Evolutionary conservation across 2,888 invertebrate genomes (phyloP), one percentile per base, ranked within the genome.

Genomic region (Chrysotoxum bicinctum): DNA sequence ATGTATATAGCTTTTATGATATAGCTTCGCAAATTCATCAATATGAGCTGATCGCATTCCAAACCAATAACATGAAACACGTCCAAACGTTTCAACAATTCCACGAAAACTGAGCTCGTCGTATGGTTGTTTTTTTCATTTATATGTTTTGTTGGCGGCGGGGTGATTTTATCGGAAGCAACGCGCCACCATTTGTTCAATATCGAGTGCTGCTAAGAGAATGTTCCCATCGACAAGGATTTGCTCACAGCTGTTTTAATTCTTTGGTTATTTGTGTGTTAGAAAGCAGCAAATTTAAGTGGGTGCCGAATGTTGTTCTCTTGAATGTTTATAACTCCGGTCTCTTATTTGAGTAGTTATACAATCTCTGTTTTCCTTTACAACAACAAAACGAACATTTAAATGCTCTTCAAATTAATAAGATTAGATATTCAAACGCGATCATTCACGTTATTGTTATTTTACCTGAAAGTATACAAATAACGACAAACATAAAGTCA

Each of bases 51-150:
- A 72, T 75, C 72, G 83, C 69, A 77, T 77, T 62, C 30, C 62
- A 54, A 9, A 35, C 21, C 52, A 45, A 21, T 50, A 66, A 16
- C 45, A 62, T 69, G 16, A 62, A 21, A 40, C 43, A 23, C 40
- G 60, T 76, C 37, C 62, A 54, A n/a, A 73, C 80, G 73, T 54
- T 73, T 56, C 48, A 62, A 56, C 69, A 73, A 81, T 40, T 72
- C 32, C 58, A 60, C 73, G 73, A 77, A 81, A 85, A 85, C 85
- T 85, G 58, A 85, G 48, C 73, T 81, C 35, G 50, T 23, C 37
- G 81, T 43, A 69, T 72, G 66, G 43, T 76, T 73, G 62, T 52
- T 60, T 70, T n/a, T 85, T 62, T 85, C 73, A 85, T 85, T 85
- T 85, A 85, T 85, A 85, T 69, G 23, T 35, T 50, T 23, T 50